Evolutionary conservation across 2,888 invertebrate genomes (phyloP).

Genomic region (Eremobia ochroleuca): DNA sequence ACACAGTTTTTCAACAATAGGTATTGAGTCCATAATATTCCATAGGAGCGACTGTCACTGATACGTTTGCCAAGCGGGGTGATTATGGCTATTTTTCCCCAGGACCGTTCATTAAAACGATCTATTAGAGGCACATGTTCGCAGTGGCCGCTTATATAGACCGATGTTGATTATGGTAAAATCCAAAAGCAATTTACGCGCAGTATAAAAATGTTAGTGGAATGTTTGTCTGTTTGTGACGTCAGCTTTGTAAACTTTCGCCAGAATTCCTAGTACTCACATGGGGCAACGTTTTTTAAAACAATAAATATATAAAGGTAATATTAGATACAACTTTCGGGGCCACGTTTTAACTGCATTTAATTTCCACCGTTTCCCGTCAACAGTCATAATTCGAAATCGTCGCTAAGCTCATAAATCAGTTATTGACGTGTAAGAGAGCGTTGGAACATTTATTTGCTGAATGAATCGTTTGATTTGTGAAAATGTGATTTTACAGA

Average conservation of each 20-base stretch:
- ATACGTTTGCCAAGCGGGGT: conserved; percentile 37
- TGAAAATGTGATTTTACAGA: conserved; percentile 59
- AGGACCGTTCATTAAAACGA: conserved; percentile 20
- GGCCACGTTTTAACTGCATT: conserved; percentile 43
- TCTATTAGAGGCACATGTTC: conserved; percentile 45
- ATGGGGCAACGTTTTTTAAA: conserved; percentile 26
- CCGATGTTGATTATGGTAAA: conserved; percentile 35
- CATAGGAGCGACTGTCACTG: conserved; percentile 9
- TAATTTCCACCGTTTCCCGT: conserved; percentile 43
- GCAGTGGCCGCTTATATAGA: conserved; percentile 21
- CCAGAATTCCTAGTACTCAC: conserved; percentile 42
- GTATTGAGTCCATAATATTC: conserved; percentile 40
- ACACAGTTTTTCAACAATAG: conserved; percentile 39
- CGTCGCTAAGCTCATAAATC: conserved; percentile 63
- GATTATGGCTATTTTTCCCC: conserved; percentile 25
- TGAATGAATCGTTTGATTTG: conserved; percentile 60
- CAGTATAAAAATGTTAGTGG: conserved; percentile 44
- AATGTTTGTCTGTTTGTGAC: conserved; percentile 44
- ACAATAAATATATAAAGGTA: conserved; percentile 21
- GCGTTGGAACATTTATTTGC: conserved; percentile 62
- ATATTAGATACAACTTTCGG: not conserved
- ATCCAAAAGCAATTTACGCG: conserved; percentile 37
- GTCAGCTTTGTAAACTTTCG: conserved; percentile 47
- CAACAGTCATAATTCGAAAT: conserved; percentile 51
- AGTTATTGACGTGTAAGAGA: conserved; percentile 66